phyloP scores from a whole-genome alignment of 2,113 vertebrate species.

The Podilymbus podiceps region DNA sequence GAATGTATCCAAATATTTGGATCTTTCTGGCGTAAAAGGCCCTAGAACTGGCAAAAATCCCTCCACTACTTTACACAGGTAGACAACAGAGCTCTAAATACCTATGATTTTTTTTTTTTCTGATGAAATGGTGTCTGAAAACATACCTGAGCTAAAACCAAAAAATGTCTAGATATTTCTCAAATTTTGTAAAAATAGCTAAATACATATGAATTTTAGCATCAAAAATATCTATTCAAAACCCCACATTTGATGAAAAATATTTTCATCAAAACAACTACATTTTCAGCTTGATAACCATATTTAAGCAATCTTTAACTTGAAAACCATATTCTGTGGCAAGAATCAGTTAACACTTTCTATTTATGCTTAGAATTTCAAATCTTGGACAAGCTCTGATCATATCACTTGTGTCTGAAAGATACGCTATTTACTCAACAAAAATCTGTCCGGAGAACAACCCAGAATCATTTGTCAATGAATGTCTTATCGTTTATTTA shows the following conservation, averaged over 20 bases:
- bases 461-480: background rate
- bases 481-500: background rate
- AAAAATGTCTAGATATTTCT: background rate
- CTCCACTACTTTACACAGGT: background rate
- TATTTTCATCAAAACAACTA: background rate
- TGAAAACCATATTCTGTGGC: background rate
- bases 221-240: background rate
- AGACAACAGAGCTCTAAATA: background rate
- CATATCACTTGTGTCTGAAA: background rate
- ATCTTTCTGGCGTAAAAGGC: background rate
- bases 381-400: background rate
- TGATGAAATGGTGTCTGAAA: background rate
- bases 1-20: background rate
- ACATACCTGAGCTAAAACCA: background rate
- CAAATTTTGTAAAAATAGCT: background rate
- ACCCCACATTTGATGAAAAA: background rate
- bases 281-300: background rate
- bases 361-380: background rate
- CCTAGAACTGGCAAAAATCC: background rate
- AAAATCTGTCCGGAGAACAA: background rate
- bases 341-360: background rate
- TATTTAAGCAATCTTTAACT: background rate
- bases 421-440: background rate
- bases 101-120: background rate
- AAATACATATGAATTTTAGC: background rate